Conservation (phyloP, 2,888 invertebrate species). For the Entomobrya proxima region DNA sequence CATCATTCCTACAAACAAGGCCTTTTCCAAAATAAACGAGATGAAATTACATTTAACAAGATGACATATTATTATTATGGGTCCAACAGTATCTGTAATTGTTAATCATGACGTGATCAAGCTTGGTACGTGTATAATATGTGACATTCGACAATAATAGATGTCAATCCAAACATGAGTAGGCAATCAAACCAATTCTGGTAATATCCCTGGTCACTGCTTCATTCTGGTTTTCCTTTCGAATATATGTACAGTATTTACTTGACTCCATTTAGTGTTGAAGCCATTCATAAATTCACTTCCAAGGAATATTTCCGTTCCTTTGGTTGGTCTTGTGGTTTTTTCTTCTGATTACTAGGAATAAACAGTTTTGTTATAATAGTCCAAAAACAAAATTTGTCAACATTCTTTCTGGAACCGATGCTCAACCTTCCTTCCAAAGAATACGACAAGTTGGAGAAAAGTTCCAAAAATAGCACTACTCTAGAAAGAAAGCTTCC, state of each 20-base stretch:
- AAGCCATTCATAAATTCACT: neutral
- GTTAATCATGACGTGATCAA: conserved; percentile 15
- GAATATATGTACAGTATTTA: neutral
- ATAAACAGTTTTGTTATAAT: too few species aligned
- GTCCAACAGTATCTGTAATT: neutral
- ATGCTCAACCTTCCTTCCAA: too few species aligned
- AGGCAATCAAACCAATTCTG: conserved; percentile 12
- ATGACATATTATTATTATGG: conserved; percentile 23
- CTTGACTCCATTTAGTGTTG: neutral
- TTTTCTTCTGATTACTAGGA: too few species aligned
- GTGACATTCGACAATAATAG: conserved; percentile 18
- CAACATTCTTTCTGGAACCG: too few species aligned
- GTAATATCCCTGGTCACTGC: neutral
- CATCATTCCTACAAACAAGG: neutral
- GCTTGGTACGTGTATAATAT: neutral
- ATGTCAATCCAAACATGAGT: neutral
- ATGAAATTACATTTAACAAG: neutral
- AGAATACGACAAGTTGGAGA: too few species aligned
- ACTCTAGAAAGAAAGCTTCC: too few species aligned
- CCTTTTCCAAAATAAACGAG: neutral
- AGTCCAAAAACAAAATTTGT: too few species aligned
- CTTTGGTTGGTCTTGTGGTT: too few species aligned
- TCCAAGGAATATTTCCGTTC: neutral
- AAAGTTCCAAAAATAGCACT: too few species aligned
- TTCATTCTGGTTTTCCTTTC: conserved; percentile 2